Conservation (phyloP, 2,888 invertebrate species). For the Tolmerus cingulatus region DNA sequence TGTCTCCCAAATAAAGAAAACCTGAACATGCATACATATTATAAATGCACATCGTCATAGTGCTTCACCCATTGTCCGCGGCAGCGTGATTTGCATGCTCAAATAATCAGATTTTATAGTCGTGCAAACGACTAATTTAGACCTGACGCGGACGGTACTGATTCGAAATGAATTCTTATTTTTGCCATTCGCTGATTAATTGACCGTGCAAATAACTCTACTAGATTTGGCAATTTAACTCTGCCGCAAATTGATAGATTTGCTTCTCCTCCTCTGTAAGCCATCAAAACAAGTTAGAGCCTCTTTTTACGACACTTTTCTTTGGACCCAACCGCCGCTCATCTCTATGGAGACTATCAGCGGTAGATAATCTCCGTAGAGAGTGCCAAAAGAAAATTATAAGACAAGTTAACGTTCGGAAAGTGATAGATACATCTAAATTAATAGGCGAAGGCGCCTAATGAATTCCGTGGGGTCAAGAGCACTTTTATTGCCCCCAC, state of each 20-base stretch:
- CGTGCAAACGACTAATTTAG: not conserved
- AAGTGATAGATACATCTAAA: not conserved
- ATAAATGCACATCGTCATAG: not conserved
- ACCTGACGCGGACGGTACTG: not conserved
- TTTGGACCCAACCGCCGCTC: not conserved
- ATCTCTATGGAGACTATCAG: not conserved
- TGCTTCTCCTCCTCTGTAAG: not conserved
- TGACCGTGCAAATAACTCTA: not conserved
- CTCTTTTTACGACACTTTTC: not conserved
- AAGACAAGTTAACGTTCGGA: not conserved
- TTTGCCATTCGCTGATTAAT: not conserved
- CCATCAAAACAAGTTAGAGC: not conserved
- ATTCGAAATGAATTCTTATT: not conserved
- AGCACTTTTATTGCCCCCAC: not conserved
- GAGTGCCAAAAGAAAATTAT: not conserved
- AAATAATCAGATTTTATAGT: not conserved
- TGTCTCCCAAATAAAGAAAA: not conserved
- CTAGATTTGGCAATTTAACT: not conserved
- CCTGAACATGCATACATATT: not conserved
- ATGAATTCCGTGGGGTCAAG: not conserved
- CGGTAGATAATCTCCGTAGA: not conserved
- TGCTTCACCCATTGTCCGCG: not conserved
- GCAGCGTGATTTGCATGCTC: not conserved
- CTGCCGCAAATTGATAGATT: not conserved
- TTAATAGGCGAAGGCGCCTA: not conserved